phyloP scores from a whole-genome alignment of 2,113 vertebrate genomes.

The Bungarus multicinctus region DNA sequence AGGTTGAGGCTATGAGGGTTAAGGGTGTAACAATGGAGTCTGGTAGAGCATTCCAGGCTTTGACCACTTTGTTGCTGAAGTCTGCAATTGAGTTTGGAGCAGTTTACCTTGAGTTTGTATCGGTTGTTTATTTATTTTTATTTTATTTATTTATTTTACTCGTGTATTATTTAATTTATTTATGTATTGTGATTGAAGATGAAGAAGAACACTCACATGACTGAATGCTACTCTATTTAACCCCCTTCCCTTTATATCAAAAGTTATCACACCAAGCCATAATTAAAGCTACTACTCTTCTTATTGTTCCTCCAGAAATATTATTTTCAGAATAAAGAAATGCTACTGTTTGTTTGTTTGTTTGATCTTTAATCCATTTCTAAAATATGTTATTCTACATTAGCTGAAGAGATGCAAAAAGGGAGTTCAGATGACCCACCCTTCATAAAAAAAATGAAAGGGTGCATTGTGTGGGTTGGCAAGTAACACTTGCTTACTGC shows the following conservation, averaged over 20 bases:
- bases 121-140: no score
- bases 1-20: no score
- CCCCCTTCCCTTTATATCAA: background rate
- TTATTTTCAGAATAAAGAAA: background rate
- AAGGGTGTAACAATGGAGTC: no score
- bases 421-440: background rate
- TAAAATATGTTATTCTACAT: background rate
- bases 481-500: background rate
- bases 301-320: background rate
- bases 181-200: no score
- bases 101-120: no score
- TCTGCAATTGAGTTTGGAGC: no score
- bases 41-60: no score
- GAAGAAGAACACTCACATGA: background rate
- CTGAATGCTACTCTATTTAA: background rate
- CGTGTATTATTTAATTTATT: no score
- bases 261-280: background rate
- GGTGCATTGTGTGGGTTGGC: background rate
- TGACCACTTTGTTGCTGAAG: no score
- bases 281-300: background rate
- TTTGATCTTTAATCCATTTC: background rate
- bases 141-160: no score
- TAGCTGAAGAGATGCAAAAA: background rate
- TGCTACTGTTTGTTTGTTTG: background rate
- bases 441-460: background rate